Evolutionary conservation across 2,113 vertebrate genomes (phyloP).

Genomic region (Labeo catla): DNA sequence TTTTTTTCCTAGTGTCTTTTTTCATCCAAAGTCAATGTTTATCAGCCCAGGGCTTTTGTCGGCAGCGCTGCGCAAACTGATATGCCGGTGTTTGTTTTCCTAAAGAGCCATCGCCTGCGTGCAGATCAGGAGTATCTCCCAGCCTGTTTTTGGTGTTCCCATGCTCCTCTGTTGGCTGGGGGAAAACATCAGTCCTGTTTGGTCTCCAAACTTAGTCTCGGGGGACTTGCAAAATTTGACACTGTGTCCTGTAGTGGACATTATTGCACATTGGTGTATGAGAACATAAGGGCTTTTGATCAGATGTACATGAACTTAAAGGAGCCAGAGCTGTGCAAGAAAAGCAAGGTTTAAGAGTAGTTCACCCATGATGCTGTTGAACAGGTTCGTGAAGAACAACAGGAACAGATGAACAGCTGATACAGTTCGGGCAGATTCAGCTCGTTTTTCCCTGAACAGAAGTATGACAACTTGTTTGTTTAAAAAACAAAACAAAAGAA

Average conservation of each 20-base stretch:
- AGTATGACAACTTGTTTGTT: too few relatives aligned
- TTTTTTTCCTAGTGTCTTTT: slow-evolving; percentile 22
- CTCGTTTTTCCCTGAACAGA: background rate
- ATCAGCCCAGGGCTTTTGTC: slow-evolving; percentile 33
- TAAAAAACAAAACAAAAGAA: too few relatives aligned
- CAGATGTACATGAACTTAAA: background rate
- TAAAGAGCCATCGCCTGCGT: background rate
- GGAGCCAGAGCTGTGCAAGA: background rate
- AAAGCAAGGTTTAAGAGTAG: too few relatives aligned
- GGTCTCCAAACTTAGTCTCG: slow-evolving; percentile 2
- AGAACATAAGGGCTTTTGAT: background rate
- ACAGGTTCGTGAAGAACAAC: background rate
- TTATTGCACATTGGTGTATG: background rate
- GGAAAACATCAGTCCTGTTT: background rate
- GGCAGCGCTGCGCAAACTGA: background rate
- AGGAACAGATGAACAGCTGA: background rate
- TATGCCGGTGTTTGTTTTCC: slow-evolving; percentile 30
- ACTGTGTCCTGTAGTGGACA: background rate
- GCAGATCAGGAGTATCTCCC: slow-evolving; percentile 4
- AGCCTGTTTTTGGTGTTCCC: slow-evolving; percentile 18
- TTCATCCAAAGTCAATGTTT: slow-evolving; percentile 51
- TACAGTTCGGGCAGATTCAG: background rate
- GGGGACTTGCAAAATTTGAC: background rate
- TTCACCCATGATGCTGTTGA: background rate
- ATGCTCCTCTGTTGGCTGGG: background rate